Evolutionary conservation across 2,797 vertebrate species (phyloP).

Genomic region (Pseudochaenichthys georgianus): DNA sequence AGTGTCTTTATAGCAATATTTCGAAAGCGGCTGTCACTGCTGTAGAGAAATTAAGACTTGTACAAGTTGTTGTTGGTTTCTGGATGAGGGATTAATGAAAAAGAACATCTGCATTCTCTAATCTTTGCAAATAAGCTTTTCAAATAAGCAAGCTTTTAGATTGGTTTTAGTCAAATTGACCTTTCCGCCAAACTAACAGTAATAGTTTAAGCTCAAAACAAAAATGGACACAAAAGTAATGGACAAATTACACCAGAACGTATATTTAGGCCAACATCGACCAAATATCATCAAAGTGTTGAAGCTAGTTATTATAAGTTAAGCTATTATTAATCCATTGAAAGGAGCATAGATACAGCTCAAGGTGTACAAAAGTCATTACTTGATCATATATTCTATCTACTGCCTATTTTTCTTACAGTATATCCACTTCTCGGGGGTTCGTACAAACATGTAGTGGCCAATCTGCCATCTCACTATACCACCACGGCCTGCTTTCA

Average conservation of each 20-base stretch:
- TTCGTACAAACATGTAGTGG: background rate
- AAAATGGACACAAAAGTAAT: background rate
- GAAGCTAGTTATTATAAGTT: background rate
- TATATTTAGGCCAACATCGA: background rate
- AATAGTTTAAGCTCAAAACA: background rate
- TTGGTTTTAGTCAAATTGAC: background rate
- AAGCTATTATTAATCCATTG: background rate
- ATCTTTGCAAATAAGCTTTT: too few relatives aligned
- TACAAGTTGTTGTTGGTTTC: too few relatives aligned
- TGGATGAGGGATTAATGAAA: too few relatives aligned
- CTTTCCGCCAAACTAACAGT: background rate
- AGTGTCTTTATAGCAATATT: too few relatives aligned
- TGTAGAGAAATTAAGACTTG: too few relatives aligned
- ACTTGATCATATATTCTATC: background rate
- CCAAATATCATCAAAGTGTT: background rate
- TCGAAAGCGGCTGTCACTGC: too few relatives aligned
- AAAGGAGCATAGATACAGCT: background rate
- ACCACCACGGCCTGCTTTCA: background rate
- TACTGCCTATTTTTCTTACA: background rate
- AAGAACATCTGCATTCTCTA: too few relatives aligned
- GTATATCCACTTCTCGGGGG: too few relatives aligned
- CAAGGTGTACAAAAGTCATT: background rate
- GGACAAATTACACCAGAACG: background rate
- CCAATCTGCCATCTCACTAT: background rate
- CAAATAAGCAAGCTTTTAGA: background rate